A percentile compares a stretch with the other conserved stretches of the same genome.
These are phyloP conservation scores for Physella acuta DNA, from an alignment of 1,140 invertebrate genomes.

Conservation along the genomic window DNA sequence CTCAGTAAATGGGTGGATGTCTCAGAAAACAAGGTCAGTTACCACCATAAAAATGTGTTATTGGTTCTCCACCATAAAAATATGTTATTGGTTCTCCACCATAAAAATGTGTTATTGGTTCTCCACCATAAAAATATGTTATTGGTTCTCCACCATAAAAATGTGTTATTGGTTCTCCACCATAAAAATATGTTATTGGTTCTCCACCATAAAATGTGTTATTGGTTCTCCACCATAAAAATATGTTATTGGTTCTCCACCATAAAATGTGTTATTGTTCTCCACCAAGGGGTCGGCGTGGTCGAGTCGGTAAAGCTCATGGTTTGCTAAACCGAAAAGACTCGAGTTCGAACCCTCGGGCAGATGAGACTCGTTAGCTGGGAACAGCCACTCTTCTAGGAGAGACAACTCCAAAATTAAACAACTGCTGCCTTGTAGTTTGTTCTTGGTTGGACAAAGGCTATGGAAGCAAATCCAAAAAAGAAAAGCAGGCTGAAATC, in stretches of 20 bases:
- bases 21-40: slow-evolving; percentile 66
- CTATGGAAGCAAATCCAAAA: no score
- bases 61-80: not conserved
- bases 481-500: no score
- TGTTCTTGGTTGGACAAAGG: no score
- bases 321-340: no score
- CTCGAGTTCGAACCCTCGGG: no score
- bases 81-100: not conserved
- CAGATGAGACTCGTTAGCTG: no score
- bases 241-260: not conserved
- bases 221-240: not conserved
- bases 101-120: not conserved
- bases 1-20: slow-evolving; percentile 78
- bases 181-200: not conserved
- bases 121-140: not conserved
- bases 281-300: no score
- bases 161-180: not conserved
- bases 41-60: not conserved
- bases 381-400: no score
- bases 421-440: no score
- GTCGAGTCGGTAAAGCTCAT: no score
- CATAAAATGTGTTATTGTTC: not conserved
- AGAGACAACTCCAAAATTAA: no score
- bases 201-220: not conserved
- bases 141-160: no score